Conservation (phyloP, 2,113 vertebrate genomes). For the Chauna torquata region DNA sequence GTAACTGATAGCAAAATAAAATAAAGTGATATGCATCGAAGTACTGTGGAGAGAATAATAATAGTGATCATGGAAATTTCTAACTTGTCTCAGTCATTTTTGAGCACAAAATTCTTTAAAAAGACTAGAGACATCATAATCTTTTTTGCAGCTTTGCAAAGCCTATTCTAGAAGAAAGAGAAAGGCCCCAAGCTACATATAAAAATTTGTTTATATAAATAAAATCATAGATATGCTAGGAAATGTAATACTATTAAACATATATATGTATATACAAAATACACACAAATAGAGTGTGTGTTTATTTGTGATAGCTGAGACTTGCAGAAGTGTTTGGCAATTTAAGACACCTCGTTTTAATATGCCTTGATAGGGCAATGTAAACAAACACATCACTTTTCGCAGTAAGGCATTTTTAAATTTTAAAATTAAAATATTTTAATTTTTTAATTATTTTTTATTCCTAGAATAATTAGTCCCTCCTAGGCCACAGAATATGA, state of each 20-base stretch:
- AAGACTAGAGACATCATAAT: background rate
- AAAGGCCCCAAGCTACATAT: background rate
- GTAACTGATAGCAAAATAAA: background rate
- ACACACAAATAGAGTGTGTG: background rate
- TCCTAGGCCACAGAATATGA: background rate
- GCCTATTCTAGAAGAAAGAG: background rate
- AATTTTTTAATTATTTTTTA: too few species aligned
- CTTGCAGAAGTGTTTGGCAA: background rate
- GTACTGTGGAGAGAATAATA: background rate
- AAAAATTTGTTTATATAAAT: background rate
- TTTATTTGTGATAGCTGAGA: background rate
- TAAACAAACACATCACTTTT: background rate
- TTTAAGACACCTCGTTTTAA: background rate
- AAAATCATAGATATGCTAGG: background rate
- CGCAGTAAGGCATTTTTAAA: background rate
- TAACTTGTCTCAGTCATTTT: background rate
- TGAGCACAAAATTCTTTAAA: background rate
- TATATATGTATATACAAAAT: background rate
- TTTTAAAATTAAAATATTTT: too few species aligned
- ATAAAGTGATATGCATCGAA: background rate
- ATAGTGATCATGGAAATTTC: background rate
- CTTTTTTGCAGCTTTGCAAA: background rate
- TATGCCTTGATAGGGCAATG: background rate
- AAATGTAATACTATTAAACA: background rate
- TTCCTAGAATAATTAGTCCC: background rate